phyloP scores from a whole-genome alignment of 2,888 invertebrate genomes.

The Kryphioiulus occultus region DNA sequence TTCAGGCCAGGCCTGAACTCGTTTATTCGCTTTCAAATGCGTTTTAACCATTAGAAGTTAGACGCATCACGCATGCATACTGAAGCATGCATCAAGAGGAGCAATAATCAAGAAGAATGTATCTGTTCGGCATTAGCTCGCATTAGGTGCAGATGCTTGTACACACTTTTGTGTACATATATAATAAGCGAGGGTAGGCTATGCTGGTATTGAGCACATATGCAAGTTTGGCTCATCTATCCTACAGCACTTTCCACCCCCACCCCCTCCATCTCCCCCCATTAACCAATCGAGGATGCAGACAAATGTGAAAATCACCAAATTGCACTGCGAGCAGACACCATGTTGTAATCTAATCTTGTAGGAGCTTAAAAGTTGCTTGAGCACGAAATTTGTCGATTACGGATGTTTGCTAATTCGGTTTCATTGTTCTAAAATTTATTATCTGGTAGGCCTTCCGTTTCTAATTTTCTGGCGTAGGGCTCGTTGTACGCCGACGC shows the following conservation, averaged over 20 bases:
- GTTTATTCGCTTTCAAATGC: neutral
- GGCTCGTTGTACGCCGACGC: constrained; percentile 45
- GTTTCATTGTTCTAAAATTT: constrained; percentile 47
- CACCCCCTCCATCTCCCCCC: neutral
- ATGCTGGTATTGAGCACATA: neutral
- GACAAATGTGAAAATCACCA: constrained; percentile 40
- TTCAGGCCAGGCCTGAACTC: neutral
- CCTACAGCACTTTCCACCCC: neutral
- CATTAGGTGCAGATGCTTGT: constrained; percentile 8
- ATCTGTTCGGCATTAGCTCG: constrained; percentile 1
- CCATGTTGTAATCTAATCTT: constrained; percentile 46
- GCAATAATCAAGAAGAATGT: constrained; percentile 35
- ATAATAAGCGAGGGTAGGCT: constrained; percentile 10
- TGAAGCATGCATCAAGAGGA: constrained; percentile 1
- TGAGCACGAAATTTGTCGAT: constrained; percentile 49
- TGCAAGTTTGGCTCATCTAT: neutral
- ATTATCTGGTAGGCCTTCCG: constrained; percentile 46
- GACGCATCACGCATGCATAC: neutral
- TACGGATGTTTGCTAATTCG: constrained; percentile 49
- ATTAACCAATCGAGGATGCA: constrained; percentile 33
- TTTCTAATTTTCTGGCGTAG: constrained; percentile 44
- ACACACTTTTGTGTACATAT: neutral
- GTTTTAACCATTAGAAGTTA: constrained; percentile 14
- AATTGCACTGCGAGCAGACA: constrained; percentile 28
- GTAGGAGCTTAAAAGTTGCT: constrained; percentile 43